Base-by-base conservation (phyloP, 2,113 vertebrate species). In the Plestiodon gilberti region DNA sequence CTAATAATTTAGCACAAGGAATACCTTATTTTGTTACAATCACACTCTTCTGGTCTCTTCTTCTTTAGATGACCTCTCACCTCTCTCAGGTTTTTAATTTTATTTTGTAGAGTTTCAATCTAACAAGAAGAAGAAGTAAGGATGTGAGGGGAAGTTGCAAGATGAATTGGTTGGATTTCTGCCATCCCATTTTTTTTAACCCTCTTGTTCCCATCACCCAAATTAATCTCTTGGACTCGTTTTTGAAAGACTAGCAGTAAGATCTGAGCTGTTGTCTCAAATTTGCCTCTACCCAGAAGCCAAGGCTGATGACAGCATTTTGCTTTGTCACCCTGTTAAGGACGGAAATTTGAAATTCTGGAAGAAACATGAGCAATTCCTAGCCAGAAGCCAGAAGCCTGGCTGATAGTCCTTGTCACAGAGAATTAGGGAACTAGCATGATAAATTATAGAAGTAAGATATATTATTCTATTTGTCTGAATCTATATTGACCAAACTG, bases 31-130 rank as follows among this genome's bases (percentile, higher is more conserved):
- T 95, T 95, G 93, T 96, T 96, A 87, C 99, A 99, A 20, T 98
- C 97, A 92, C 99, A 99, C 90, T 98, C 98, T 78, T 98, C 98
- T 4, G 98, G 98, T 28, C 98, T 96, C 89, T 97, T 97, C 92
- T 98, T 97, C 94, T 99, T 99, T 89, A 99, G 95, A 92, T 99
- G 98, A 81, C 98, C 98, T 95, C 98, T 98, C 80, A 99, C 98
- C 91, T 99, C 98, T 82, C 98, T 96, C 83, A 99, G 96, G 94
- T 99, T 99, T 95, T 99, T 99, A 77, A 99, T 99, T 96, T 99
- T 99, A 81, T 98, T 98, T 95, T 99, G 99, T 89, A 99, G 96
- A 1, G 98, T 99, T 97, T 99, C 98, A 40, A 99, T 99, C 98
- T 99, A 73, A 81, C 22, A 74, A 67, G 22, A 62, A 67, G 78